phyloP scores from a whole-genome alignment of 2,113 vertebrate genomes.

The Lepisosteus oculatus region DNA sequence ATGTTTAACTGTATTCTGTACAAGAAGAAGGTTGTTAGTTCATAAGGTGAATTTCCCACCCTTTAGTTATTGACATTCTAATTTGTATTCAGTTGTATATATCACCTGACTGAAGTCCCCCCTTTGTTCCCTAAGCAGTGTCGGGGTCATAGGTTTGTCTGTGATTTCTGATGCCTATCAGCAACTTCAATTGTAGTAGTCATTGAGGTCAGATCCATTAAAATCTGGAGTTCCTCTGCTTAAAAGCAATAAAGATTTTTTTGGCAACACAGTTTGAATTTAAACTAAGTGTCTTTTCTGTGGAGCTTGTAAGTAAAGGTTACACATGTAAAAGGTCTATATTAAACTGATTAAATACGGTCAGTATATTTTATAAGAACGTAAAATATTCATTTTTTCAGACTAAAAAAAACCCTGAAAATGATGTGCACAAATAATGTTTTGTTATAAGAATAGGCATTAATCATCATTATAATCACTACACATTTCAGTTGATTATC shows the following conservation, averaged over 20 bases:
- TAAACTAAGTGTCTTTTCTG: neutral
- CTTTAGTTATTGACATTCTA: neutral
- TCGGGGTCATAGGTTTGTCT: constrained; percentile 58
- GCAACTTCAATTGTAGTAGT: constrained; percentile 61
- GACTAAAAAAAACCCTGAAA: no score
- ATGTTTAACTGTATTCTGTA: neutral
- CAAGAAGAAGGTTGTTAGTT: constrained; percentile 11
- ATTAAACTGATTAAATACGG: no score
- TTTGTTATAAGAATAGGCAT: no score
- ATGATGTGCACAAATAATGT: no score
- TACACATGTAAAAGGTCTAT: no score
- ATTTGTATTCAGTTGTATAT: constrained; percentile 18
- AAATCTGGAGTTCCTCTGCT: constrained; percentile 55
- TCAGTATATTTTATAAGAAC: no score
- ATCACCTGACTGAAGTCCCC: neutral
- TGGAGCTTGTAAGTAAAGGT: neutral
- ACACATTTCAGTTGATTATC: no score
- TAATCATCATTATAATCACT: no score
- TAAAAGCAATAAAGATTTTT: constrained; percentile 45
- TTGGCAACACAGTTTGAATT: constrained; percentile 6
- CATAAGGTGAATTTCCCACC: neutral
- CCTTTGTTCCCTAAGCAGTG: constrained; percentile 32
- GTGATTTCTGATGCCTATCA: constrained; percentile 70
- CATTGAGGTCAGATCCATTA: constrained; percentile 73
- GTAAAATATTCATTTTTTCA: no score